A percentile compares a stretch with the other conserved stretches of the same genome.
phyloP scores from a whole-genome alignment of 1,140 invertebrate genomes.

The Anastatus disparis region DNA sequence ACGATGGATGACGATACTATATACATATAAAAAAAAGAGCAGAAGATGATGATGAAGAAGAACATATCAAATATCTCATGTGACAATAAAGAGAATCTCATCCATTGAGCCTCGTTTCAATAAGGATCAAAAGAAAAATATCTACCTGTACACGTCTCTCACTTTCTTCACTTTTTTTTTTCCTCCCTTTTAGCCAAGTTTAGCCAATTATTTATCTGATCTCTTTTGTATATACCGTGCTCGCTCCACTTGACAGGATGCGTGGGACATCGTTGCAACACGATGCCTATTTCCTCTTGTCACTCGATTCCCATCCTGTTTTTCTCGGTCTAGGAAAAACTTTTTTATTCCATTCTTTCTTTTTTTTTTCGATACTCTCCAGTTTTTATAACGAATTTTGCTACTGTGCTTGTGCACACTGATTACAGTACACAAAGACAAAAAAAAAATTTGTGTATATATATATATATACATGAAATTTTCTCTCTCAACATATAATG shows the following conservation, averaged over 20 bases:
- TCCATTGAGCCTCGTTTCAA: conserved; percentile 53
- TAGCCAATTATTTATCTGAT: conserved; percentile 67
- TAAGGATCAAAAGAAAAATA: conserved; percentile 57
- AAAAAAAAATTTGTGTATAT: not conserved
- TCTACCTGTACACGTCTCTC: conserved; percentile 63
- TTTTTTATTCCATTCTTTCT: conserved; percentile 13
- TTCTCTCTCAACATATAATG: not conserved
- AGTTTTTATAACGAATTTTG: not conserved
- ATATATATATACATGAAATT: not conserved
- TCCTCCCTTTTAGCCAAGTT: too few relatives aligned
- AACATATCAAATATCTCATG: conserved; percentile 62
- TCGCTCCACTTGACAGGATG: conserved; percentile 65
- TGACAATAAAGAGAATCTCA: not conserved
- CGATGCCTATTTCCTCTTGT: conserved; percentile 62
- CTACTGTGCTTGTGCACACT: not conserved
- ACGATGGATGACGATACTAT: too few relatives aligned
- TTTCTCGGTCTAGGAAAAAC: conserved; percentile 30
- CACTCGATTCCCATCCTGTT: conserved; percentile 55
- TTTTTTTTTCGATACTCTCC: conserved; percentile 5
- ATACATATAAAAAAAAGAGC: too few relatives aligned
- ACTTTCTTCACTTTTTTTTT: too few relatives aligned
- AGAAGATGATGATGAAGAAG: not conserved
- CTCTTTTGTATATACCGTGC: conserved; percentile 56
- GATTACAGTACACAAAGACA: too few relatives aligned
- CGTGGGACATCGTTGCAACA: conserved; percentile 63